Conservation (phyloP, 2,888 invertebrate genomes). For the Yponomeuta malinellus region DNA sequence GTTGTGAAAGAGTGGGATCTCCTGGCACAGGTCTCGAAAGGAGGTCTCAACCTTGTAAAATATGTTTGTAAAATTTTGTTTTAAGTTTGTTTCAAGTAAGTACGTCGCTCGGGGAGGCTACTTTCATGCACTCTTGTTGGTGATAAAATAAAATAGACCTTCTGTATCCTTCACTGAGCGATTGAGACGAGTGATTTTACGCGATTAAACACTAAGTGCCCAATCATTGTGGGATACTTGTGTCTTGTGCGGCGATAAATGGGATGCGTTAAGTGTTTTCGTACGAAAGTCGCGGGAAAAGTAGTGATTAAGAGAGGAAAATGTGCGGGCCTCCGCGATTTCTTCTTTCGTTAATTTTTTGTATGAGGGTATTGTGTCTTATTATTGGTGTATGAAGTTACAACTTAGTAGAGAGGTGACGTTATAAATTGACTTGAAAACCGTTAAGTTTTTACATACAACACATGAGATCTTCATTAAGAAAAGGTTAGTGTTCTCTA, state of each 20-base stretch:
- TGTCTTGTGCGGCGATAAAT: background rate
- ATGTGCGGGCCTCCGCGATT: background rate
- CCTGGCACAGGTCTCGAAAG: no score
- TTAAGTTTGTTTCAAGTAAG: no score
- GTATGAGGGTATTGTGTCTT: background rate
- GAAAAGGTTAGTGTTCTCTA: no score
- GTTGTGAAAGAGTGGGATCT: no score
- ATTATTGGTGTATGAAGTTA: background rate
- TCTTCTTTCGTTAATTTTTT: background rate
- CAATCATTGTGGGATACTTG: background rate
- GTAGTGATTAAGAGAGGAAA: background rate
- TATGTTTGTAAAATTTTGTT: no score
- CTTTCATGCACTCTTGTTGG: background rate
- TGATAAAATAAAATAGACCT: background rate
- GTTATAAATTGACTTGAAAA: no score
- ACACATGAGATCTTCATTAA: no score
- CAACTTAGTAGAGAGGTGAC: no score
- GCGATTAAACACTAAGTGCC: conserved; percentile 1
- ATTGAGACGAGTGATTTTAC: background rate
- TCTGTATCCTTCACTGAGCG: background rate
- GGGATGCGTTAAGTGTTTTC: background rate
- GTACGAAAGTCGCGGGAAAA: background rate
- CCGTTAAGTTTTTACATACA: no score
- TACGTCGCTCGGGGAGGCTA: no score
- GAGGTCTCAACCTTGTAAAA: no score